Percentiles rank a stretch among this genome's conserved stretches.
phyloP scores from a whole-genome alignment of 2,888 invertebrate species.

The Scaptomyza reducta region DNA sequence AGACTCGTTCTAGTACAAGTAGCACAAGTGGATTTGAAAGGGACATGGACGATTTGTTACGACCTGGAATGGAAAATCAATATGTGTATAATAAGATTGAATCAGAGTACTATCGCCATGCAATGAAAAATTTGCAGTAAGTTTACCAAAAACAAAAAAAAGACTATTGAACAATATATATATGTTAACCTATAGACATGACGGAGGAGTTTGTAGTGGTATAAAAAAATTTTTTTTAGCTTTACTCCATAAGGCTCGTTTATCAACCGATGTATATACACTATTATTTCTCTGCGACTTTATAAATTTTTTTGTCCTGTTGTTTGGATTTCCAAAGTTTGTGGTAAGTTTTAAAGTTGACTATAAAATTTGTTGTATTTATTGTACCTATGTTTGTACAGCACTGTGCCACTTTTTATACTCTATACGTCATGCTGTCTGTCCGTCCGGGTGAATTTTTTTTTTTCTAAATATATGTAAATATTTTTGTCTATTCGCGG shows the following conservation, averaged over 20 bases:
- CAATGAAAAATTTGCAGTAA: slow-evolving; percentile 52
- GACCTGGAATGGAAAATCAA: slow-evolving; percentile 53
- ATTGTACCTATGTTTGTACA: too few species aligned
- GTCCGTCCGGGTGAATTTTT: too few species aligned
- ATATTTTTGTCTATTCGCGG: too few species aligned
- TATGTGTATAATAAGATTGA: slow-evolving; percentile 61
- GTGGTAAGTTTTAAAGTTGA: slow-evolving; percentile 88
- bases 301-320: slow-evolving; percentile 96
- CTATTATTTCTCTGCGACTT: slow-evolving; percentile 99
- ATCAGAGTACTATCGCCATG: slow-evolving; percentile 49
- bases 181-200: slow-evolving; percentile 22
- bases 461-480: too few species aligned
- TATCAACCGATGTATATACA: slow-evolving; percentile 90
- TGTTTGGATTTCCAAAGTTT: slow-evolving; percentile 97
- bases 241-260: slow-evolving; percentile 72
- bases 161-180: not conserved
- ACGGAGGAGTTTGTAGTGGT: slow-evolving; percentile 43
- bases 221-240: slow-evolving; percentile 89
- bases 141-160: not conserved
- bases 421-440: too few species aligned
- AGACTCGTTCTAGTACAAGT: not conserved
- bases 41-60: slow-evolving; percentile 55
- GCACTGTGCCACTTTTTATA: too few species aligned
- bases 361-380: too few species aligned
- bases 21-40: slow-evolving; percentile 31